Base-by-base conservation (phyloP, 1,140 invertebrate species). In the Marisa cornuarietis region DNA sequence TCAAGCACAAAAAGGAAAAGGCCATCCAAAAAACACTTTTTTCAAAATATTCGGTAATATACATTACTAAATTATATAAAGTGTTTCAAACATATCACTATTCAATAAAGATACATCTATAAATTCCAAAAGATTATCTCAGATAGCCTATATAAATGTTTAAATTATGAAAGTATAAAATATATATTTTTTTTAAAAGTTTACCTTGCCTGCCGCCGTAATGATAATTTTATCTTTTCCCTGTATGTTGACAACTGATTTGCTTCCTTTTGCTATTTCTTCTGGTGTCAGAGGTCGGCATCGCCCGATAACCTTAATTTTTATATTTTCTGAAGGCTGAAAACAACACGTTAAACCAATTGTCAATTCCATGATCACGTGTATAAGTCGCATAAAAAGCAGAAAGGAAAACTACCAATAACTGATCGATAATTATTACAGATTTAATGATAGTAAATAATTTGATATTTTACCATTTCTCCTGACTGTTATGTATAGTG, bases 221-320 rank as follows among this genome's bases (percentile, higher is more conserved):
- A 88, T 81, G 5, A 81, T 81, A 20, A 87, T 66, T 80, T 90
- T 90, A 73, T 89, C 87, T 18, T 87, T 85, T 18, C 88, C 86
- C 42, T 83, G 77, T 11, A 83, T 73, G 61, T 82, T 86, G 18
- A 87, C 84, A 42, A 84, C 85, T 73, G 81, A 81, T 75, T 88
- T 87, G 24, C 79, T 78, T 66, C 85, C 87, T 78, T 86, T 88
- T 68, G 82, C 84, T 10, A 71, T 66, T 76, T 89, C 88, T 31
- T 86, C 86, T 79, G 79, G 52, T 20, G 84, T 86, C 69, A 90
- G 82, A 68, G 88, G 85, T 54, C 88, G 84, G 73, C 83, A 84
- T 79, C 84, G 83, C 52, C 83, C 86, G 31, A 87, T 75, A n/a
- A 88, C 86, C 62, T 87, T 88, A 10, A 89, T 83, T 10, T 63